A percentile compares a stretch with the other conserved stretches of the same genome.
Evolutionary conservation across 2,888 invertebrate genomes (phyloP).

Genomic region (Leptogaster cylindrica): DNA sequence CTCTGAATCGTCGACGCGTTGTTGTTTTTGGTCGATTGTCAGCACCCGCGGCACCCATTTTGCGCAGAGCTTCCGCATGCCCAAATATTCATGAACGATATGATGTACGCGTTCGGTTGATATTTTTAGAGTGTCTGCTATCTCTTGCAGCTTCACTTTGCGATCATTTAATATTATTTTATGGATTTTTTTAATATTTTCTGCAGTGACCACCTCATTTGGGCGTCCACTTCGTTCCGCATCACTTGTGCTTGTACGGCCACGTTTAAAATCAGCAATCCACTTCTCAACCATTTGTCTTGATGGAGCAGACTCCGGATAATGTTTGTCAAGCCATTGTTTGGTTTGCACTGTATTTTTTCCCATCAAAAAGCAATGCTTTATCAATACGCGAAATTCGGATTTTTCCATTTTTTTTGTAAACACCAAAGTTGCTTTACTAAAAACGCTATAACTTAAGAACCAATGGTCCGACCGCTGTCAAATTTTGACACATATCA

Average conservation of each 20-base stretch:
- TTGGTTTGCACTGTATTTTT: constrained; percentile 45
- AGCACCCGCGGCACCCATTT: constrained; percentile 42
- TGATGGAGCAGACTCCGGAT: constrained; percentile 46
- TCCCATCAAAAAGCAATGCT: too few relatives aligned
- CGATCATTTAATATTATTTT: constrained; percentile 44
- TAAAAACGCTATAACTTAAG: constrained; percentile 10
- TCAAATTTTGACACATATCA: constrained; percentile 11
- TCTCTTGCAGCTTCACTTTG: constrained; percentile 45
- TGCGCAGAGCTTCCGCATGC: constrained; percentile 17
- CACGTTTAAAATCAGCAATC: constrained; percentile 46
- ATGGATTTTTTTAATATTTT: constrained; percentile 10
- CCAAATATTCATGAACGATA: constrained; percentile 47
- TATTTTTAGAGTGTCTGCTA: constrained; percentile 44
- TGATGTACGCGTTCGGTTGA: constrained; percentile 41
- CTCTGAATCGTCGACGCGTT: constrained; percentile 45
- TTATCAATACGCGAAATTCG: constrained; percentile 39
- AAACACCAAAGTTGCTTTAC: neutral
- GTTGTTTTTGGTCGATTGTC: constrained; percentile 48
- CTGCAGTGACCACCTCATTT: neutral
- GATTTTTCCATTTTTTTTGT: constrained; percentile 3
- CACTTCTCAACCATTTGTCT: constrained; percentile 45
- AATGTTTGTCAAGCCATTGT: constrained; percentile 46
- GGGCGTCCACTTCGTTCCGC: constrained; percentile 8
- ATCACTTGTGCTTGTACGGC: constrained; percentile 6
- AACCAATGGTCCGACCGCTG: neutral